Base-by-base conservation (phyloP, 2,888 invertebrate genomes). In the Yponomeuta cagnagella region DNA sequence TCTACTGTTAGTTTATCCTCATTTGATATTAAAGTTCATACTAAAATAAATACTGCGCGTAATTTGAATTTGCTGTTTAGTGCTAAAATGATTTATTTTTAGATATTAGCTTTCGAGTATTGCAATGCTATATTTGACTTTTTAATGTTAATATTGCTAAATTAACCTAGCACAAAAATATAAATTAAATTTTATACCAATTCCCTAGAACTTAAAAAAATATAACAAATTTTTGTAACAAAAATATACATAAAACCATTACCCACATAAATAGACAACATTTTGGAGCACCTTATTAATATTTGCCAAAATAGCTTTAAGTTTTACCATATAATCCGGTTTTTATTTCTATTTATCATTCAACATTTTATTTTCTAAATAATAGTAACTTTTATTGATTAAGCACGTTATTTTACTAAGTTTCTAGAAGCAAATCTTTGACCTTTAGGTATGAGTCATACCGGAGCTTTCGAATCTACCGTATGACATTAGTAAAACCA, bases 201-300 rank as follows among this genome's bases (percentile, higher is more conserved):
- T 64, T 64, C 10, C 64, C 23, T 30, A 23, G 10, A 23, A 23
- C 64, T 64, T 64, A 64, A 69, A 69, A 30, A 69, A 9, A 48
- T 30, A 43, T 69, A 69, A 69, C 48, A 48, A 69, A 5, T 4
- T 58, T 58, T 58, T 15, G 15, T 58, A 58, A 58, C 52, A 58
- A 58, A 8, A 12, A 58, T 58, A 58, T 58, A 58, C 52, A 58
- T 58, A 58, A 15, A 58, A 58, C 52, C 52, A 58, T 58, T 15
- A 1, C 52, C 52, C 15, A 58, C 52, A 15, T 58, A 58, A 58
- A 58, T 58, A 12, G 15, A 58, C 52, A 12, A 15, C 52, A 58
- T 58, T 58, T 12, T 58, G 52, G 52, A 58, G 52, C 52, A 58
- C 5, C 0, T 15, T 58, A 58, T 58, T 15, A 58, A 15, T 15